Percentiles rank a stretch among this genome's conserved stretches.
Evolutionary conservation across 2,113 vertebrate genomes (phyloP).

Genomic region (Chunga burmeisteri): DNA sequence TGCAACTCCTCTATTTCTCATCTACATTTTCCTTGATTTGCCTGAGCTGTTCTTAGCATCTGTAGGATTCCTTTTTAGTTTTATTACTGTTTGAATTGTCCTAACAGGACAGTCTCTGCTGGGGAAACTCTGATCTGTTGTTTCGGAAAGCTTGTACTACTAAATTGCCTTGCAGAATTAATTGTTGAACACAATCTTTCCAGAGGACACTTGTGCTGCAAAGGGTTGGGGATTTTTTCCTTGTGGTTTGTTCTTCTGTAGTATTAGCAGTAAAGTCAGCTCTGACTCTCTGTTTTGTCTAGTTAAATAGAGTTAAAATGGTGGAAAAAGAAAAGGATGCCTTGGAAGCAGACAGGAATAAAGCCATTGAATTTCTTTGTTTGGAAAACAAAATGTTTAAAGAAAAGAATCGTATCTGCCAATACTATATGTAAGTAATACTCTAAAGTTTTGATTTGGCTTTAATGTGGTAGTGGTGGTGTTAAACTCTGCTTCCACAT

Average conservation of each 20-base stretch:
- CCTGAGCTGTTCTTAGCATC: not conserved
- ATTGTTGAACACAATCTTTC: not conserved
- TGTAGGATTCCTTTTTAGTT: not conserved
- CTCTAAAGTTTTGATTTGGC: not conserved
- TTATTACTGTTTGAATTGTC: not conserved
- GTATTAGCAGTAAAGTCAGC: not conserved
- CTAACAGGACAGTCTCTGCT: not conserved
- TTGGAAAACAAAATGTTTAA: slow-evolving; percentile 92
- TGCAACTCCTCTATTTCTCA: not conserved
- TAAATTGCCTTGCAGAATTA: not conserved
- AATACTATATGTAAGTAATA: slow-evolving; percentile 90
- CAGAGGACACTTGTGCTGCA: fast-evolving
- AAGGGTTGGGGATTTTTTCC: not conserved
- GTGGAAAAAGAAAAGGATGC: slow-evolving; percentile 97
- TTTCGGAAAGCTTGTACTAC: not conserved
- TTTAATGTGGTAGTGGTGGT: not conserved
- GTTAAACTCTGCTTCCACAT: not conserved
- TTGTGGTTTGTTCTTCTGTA: not conserved
- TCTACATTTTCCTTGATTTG: not conserved
- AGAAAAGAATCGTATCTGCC: slow-evolving; percentile 87
- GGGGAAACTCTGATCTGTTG: not conserved
- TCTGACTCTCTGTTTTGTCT: slow-evolving; percentile 5
- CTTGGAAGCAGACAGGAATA: slow-evolving; percentile 92
- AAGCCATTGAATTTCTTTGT: slow-evolving; percentile 90
- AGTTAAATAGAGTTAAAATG: slow-evolving; percentile 95